Evolutionary conservation across 2,888 invertebrate genomes (phyloP), one percentile per base, ranked within the genome.

Genomic region (Helobdella robusta): DNA sequence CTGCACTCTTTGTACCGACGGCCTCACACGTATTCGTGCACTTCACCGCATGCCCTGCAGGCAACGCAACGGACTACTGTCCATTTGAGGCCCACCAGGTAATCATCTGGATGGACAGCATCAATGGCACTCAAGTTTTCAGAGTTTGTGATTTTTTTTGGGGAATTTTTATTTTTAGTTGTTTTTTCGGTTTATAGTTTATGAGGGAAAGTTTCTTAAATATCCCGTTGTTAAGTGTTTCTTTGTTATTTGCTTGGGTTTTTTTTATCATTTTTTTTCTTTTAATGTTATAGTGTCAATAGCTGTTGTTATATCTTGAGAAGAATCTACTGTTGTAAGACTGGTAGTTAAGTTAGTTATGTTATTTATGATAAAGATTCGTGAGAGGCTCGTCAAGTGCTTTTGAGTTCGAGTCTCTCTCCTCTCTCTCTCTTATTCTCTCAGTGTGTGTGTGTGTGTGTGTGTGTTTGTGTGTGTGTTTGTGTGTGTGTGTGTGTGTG

Each of bases 101-200:
- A 20, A 70, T 70, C 61, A 70, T 70, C 23, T 70, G 70, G 70
- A 44, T 64, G 46, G 70, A 70, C 65, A 61, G 63, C 15, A 59
- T 63, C 2, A 64, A 64, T n/a, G 68, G 68, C 20, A 66, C 66
- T n/a, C 68, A 68, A 59, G 64, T 68, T 20, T 68, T 70, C 52
- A 52, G 69, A 59, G 69, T 68, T 25, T 23, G 68, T 68, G 6
- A 25, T 28, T 74, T 70, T 56, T 48, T 48, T 11, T 48, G 30
- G 1, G 11, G 25, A 35, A 8, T 2, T 8, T n/a, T 25, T 50
- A 11, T 3, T 64, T 54, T 25, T 56, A 5, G 28, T 62, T 6
- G 23, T 46, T 23, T 25, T 56, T 34, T 28, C 6, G 6, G 8
- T 50, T n/a, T 11, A 20, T 20, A 50, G 18, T 20, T 6, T 50